phyloP scores from a whole-genome alignment of 2,113 vertebrate genomes.

The Eretmochelys imbricata region DNA sequence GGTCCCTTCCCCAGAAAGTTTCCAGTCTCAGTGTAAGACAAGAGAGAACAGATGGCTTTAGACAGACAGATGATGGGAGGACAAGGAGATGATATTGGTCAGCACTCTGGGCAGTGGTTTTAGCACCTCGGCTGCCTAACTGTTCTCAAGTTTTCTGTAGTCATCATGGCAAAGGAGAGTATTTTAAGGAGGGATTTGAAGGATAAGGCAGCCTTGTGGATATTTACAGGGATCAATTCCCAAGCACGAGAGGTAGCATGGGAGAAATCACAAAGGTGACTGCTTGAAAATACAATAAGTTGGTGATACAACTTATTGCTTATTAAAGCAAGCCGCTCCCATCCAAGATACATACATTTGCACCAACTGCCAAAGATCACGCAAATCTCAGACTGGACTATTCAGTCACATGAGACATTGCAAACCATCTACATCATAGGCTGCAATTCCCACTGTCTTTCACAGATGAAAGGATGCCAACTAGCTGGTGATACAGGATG shows the following conservation, averaged over 20 bases:
- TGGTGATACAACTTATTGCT: background rate
- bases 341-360: too few species aligned
- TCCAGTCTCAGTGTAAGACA: background rate
- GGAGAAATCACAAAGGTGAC: background rate
- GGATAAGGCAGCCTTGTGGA: background rate
- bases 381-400: too few species aligned
- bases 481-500: background rate
- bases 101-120: background rate
- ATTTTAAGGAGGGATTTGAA: background rate
- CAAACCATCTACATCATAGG: too few species aligned
- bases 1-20: background rate
- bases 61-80: background rate
- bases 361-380: too few species aligned
- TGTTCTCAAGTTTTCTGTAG: background rate
- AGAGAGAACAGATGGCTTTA: background rate
- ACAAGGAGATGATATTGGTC: background rate
- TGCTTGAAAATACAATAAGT: background rate
- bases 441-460: too few species aligned
- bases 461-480: too few species aligned
- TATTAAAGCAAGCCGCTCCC: too few species aligned
- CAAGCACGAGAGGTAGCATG: background rate
- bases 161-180: background rate
- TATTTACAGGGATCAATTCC: background rate
- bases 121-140: background rate
- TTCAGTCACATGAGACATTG: too few species aligned